A percentile compares a stretch with the other conserved stretches of the same genome.
These are phyloP conservation scores for Actias luna DNA, from an alignment of 2,888 invertebrate species.

Conservation along the genomic window DNA sequence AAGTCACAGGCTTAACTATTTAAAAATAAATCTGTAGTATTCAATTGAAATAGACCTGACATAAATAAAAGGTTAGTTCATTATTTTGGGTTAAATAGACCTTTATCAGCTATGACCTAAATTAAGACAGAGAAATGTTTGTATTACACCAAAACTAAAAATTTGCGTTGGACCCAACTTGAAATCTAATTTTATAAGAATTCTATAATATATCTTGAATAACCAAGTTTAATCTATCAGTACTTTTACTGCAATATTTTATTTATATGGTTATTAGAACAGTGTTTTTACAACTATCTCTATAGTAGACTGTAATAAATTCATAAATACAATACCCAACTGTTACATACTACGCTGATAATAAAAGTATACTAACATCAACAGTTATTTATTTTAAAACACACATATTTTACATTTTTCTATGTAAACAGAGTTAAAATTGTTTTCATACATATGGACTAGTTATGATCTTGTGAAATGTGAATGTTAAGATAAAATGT, in stretches of 20 bases:
- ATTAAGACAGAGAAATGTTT: not conserved
- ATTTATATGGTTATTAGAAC: not conserved
- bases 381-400: slow-evolving; percentile 3
- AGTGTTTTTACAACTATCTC: not conserved
- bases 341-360: not conserved
- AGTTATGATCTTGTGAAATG: slow-evolving; percentile 35
- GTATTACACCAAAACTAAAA: not conserved
- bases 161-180: not conserved
- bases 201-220: not conserved
- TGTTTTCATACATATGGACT: slow-evolving; percentile 57
- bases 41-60: not conserved
- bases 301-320: not conserved
- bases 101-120: not conserved
- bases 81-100: not conserved
- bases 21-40: not conserved
- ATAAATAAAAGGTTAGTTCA: not conserved
- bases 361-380: not conserved
- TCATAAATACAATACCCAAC: not conserved
- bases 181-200: not conserved
- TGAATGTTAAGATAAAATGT: slow-evolving; percentile 45
- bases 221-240: not conserved
- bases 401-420: slow-evolving; percentile 47
- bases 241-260: not conserved
- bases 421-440: slow-evolving; percentile 66
- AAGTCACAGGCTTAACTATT: not conserved